Conservation (phyloP, 2,888 invertebrate genomes). For the Parnassius apollo region DNA sequence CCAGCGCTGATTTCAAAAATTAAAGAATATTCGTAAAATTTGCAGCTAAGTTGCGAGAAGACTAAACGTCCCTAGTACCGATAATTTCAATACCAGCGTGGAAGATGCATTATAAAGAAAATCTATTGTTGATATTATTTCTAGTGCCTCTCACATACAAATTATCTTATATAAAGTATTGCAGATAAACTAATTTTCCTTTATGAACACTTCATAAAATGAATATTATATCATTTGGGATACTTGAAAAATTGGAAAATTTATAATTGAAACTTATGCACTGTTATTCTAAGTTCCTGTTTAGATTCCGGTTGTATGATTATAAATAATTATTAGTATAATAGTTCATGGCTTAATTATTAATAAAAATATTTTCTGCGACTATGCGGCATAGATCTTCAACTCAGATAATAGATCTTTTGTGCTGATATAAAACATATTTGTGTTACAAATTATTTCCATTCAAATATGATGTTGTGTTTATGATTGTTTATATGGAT, state of each 20-base stretch:
- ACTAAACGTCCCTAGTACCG: too few relatives aligned
- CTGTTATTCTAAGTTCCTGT: constrained; percentile 7
- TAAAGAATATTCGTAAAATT: too few relatives aligned
- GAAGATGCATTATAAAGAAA: too few relatives aligned
- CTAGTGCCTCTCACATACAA: too few relatives aligned
- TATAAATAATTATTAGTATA: constrained; percentile 5
- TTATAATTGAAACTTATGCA: constrained; percentile 1
- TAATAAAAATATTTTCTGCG: constrained; percentile 11
- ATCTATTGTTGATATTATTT: too few relatives aligned
- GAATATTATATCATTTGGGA: too few relatives aligned
- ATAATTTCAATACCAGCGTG: too few relatives aligned
- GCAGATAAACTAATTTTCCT: not conserved
- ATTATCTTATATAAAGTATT: not conserved
- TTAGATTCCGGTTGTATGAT: constrained; percentile 9
- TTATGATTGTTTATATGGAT: constrained; percentile 12
- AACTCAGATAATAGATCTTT: constrained; percentile 16
- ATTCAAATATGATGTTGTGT: constrained; percentile 2
- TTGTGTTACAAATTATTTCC: constrained; percentile 9
- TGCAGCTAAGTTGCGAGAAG: too few relatives aligned
- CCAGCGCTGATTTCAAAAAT: too few relatives aligned
- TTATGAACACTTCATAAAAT: not conserved
- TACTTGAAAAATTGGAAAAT: too few relatives aligned
- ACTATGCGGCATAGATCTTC: constrained; percentile 14
- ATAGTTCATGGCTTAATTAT: constrained; percentile 16
- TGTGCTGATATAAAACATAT: constrained; percentile 12